Percentiles rank a stretch among this genome's conserved stretches.
These are phyloP conservation scores for Donacobius atricapilla DNA, from an alignment of 2,113 vertebrate species.

Conservation along the genomic window DNA sequence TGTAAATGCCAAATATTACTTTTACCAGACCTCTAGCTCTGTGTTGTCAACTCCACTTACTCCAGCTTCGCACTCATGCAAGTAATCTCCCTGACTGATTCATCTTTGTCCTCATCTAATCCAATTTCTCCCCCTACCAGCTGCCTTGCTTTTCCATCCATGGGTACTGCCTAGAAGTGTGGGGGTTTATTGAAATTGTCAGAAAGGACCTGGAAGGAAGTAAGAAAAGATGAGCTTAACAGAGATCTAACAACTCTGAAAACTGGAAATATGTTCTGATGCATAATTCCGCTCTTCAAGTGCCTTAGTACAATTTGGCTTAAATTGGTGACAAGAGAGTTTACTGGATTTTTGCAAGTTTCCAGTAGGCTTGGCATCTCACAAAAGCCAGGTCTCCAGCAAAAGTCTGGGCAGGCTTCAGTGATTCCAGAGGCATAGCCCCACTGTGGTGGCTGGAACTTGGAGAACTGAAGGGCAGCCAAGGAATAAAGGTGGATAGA, in stretches of 20 bases:
- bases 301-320: not conserved
- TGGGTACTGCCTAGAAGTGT: not conserved
- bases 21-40: not conserved
- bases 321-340: not conserved
- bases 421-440: not conserved
- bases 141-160: not conserved
- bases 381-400: not conserved
- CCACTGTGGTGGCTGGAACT: not conserved
- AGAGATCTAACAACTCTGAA: not conserved
- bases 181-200: not conserved
- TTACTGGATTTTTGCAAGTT: not conserved
- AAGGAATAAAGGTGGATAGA: not conserved
- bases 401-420: not conserved
- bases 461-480: not conserved
- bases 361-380: not conserved
- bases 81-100: not conserved
- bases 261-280: not conserved
- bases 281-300: not conserved
- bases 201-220: not conserved
- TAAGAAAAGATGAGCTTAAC: not conserved
- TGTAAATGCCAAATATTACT: not conserved
- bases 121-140: not conserved
- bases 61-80: not conserved
- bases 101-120: not conserved
- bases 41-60: not conserved